phyloP scores from a whole-genome alignment of 2,113 vertebrate genomes.

The Brachyhypopomus gauderio region DNA sequence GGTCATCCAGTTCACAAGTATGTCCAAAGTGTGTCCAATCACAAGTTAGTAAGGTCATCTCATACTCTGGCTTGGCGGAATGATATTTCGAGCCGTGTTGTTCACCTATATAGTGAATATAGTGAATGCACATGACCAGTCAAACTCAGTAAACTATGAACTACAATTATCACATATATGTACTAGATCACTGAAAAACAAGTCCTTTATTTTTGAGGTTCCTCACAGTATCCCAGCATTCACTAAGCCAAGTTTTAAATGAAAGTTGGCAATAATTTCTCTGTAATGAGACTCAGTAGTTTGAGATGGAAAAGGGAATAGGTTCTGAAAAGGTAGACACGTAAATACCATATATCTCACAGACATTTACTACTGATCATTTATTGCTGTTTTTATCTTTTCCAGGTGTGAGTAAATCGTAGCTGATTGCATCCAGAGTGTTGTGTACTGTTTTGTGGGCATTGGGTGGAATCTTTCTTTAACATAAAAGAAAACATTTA shows the following conservation, averaged over 20 bases:
- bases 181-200: no score
- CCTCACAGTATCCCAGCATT: no score
- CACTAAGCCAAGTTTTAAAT: not conserved
- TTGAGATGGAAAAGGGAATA: not conserved
- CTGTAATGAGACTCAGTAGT: not conserved
- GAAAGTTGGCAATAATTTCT: not conserved
- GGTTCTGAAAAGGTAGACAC: not conserved
- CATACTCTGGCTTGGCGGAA: not conserved
- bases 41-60: slow-evolving; percentile 1
- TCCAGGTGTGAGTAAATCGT: not conserved
- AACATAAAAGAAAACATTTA: not conserved
- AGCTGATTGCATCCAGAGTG: not conserved
- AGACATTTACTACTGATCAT: not conserved
- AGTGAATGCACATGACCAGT: not conserved
- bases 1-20: not conserved
- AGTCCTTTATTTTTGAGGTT: no score
- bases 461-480: not conserved
- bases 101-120: not conserved
- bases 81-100: not conserved
- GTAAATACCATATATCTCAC: not conserved
- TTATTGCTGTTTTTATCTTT: not conserved
- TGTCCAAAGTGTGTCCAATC: slow-evolving; percentile 7
- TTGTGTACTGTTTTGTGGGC: not conserved
- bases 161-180: no score
- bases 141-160: no score